phyloP scores from a whole-genome alignment of 2,113 vertebrate species.

The Brachypteracias leptosomus region DNA sequence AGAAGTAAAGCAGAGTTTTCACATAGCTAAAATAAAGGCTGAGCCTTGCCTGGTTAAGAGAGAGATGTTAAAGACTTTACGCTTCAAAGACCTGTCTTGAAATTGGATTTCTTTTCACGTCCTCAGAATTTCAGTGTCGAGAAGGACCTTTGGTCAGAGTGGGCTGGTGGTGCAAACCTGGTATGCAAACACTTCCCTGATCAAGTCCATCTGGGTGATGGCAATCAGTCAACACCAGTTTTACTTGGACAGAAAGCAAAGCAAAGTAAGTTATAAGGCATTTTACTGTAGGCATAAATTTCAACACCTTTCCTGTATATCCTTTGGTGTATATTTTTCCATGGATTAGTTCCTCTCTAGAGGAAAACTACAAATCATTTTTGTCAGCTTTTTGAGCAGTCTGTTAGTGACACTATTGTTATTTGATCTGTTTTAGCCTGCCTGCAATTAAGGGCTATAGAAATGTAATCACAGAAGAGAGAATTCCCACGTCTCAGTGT shows the following conservation, averaged over 20 bases:
- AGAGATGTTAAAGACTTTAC: background rate
- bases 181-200: conserved; percentile 97
- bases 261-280: conserved; percentile 85
- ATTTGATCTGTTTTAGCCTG: background rate
- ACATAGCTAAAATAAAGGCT: background rate
- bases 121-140: conserved; percentile 87
- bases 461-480: background rate
- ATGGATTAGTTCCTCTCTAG: background rate
- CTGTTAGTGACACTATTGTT: background rate
- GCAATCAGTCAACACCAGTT: conserved; percentile 99
- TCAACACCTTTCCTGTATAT: background rate
- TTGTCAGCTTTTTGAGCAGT: background rate
- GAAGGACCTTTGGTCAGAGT: conserved; percentile 91
- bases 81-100: background rate
- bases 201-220: conserved; percentile 99
- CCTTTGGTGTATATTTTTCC: background rate
- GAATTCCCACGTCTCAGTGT: background rate
- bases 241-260: conserved; percentile 97
- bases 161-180: conserved; percentile 93
- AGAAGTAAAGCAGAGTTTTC: background rate
- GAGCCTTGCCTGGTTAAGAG: background rate
- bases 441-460: background rate
- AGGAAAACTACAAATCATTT: background rate
- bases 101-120: background rate
- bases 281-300: background rate